phyloP scores from a whole-genome alignment of 2,888 invertebrate genomes.

The Campoplex capitator region DNA sequence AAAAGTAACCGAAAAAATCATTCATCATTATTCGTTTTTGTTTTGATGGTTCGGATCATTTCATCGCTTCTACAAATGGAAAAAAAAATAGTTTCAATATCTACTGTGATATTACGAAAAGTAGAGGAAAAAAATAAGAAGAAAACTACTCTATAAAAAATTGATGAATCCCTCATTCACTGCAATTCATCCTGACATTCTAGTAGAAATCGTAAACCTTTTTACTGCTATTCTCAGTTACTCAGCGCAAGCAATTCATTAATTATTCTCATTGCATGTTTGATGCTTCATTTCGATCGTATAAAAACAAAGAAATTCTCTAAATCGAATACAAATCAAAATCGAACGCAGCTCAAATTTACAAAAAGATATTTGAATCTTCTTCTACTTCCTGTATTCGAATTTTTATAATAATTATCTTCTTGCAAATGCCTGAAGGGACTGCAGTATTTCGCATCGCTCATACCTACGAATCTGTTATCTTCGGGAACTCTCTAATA shows the following conservation, averaged over 20 bases:
- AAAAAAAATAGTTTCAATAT: not conserved
- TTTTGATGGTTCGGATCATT: not conserved
- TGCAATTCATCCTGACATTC: not conserved
- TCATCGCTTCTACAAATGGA: not conserved
- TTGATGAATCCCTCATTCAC: not conserved
- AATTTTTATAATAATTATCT: constrained; percentile 1
- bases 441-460: constrained; percentile 47
- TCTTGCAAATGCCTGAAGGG: constrained; percentile 17
- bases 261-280: not conserved
- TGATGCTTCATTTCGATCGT: not conserved
- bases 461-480: constrained; percentile 29
- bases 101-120: constrained; percentile 1
- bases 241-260: not conserved
- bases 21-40: not conserved
- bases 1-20: not conserved
- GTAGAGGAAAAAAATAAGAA: not conserved
- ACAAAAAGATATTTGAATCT: not conserved
- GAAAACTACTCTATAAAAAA: not conserved
- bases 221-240: not conserved
- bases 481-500: constrained; percentile 41
- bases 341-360: not conserved
- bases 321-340: not conserved
- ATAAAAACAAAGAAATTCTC: not conserved
- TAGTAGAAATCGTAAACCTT: not conserved
- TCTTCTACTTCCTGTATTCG: constrained; percentile 3